phyloP scores from a whole-genome alignment of 2,797 vertebrate species.

The Eulemur albifrons region DNA sequence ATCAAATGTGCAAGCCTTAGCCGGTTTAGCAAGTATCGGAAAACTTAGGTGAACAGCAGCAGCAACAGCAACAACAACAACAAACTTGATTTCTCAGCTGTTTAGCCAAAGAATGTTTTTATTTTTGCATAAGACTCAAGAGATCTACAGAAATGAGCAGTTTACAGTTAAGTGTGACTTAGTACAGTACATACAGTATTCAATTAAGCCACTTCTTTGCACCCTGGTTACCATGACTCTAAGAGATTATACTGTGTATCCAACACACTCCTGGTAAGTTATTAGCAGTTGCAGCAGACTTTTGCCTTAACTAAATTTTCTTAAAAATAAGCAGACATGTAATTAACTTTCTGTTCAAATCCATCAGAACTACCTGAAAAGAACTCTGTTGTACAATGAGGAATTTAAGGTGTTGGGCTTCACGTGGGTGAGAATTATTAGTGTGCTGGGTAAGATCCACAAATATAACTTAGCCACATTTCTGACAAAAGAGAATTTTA shows the following conservation, averaged over 20 bases:
- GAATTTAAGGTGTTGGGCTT: constrained; percentile 50
- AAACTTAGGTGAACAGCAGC: neutral
- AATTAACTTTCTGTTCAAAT: constrained; percentile 76
- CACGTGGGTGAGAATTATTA: neutral
- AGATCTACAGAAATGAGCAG: constrained; percentile 77
- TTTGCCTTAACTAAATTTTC: constrained; percentile 73
- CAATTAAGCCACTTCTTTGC: constrained; percentile 70
- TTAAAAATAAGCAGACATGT: constrained; percentile 21
- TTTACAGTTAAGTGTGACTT: constrained; percentile 50
- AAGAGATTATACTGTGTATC: constrained; percentile 76
- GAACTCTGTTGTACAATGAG: neutral
- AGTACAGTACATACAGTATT: constrained; percentile 63
- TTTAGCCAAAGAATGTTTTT: constrained; percentile 61
- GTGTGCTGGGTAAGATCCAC: constrained; percentile 15
- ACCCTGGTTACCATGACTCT: constrained; percentile 75
- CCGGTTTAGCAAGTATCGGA: neutral
- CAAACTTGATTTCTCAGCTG: constrained; percentile 54
- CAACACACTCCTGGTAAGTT: constrained; percentile 68
- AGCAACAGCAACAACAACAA: neutral
- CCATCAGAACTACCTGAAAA: constrained; percentile 54
- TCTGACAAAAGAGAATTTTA: constrained; percentile 63
- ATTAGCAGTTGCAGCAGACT: constrained; percentile 67
- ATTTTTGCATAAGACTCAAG: constrained; percentile 70
- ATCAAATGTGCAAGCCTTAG: neutral
- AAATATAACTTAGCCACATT: constrained; percentile 15